phyloP scores from a whole-genome alignment of 2,797 vertebrate genomes.

The Alosa sapidissima region DNA sequence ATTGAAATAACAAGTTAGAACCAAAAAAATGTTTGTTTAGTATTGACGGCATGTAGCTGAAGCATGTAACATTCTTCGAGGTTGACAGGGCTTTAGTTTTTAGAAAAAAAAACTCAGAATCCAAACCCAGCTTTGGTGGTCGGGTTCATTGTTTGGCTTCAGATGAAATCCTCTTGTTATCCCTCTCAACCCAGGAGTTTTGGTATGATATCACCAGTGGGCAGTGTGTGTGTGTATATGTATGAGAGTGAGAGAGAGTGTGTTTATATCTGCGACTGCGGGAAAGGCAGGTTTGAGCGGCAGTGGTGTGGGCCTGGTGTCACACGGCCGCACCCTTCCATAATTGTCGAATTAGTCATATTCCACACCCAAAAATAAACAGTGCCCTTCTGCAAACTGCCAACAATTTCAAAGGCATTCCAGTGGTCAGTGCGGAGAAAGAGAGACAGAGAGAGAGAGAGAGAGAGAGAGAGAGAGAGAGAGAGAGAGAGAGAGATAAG shows the following conservation, averaged over 20 bases:
- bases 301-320: constrained; percentile 15
- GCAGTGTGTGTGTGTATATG: constrained; percentile 9
- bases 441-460: background rate
- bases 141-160: background rate
- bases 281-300: background rate
- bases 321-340: constrained; percentile 31
- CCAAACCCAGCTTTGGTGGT: background rate
- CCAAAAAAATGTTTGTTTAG: constrained; percentile 2
- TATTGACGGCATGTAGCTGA: background rate
- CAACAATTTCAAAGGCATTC: constrained; percentile 39
- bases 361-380: constrained; percentile 35
- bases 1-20: background rate
- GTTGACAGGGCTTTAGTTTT: background rate
- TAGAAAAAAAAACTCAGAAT: background rate
- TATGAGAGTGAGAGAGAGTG: background rate
- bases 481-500: constrained; percentile 20
- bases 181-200: background rate
- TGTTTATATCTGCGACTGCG: constrained; percentile 2
- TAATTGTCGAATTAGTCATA: constrained; percentile 43
- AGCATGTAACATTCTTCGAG: background rate
- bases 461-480: background rate
- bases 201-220: background rate
- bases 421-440: background rate
- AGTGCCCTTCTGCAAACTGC: background rate
- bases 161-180: background rate